Evolutionary conservation across 2,888 invertebrate genomes (phyloP), one percentile per base, ranked within the genome.

Genomic region (Sinodicranocentrus sp.): DNA sequence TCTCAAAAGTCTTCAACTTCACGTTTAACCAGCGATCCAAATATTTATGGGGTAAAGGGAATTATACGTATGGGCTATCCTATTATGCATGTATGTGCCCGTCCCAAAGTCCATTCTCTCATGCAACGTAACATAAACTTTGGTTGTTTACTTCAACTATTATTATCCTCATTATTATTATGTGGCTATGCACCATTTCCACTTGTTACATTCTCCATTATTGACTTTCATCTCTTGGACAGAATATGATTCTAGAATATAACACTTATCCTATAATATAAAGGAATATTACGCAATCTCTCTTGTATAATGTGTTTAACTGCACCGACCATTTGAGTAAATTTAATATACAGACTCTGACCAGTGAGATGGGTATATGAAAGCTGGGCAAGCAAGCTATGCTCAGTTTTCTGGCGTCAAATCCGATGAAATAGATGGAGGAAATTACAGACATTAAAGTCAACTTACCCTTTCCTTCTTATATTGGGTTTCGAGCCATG

Each of bases 381-480:
- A n/a, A n/a, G n/a, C n/a, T n/a, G n/a, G n/a, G n/a, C n/a, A n/a
- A n/a, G n/a, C n/a, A n/a, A n/a, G n/a, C n/a, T n/a, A n/a, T n/a
- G n/a, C n/a, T n/a, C n/a, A n/a, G 5, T 52, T 13, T 43, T 72
- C 52, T 80, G 80, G 80, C 80, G 80, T 80, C 80, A 80, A 80
- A 65, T 54, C 65, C 57, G 48, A 73, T 72, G 73, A 80, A 80
- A 57, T 61, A 72, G 80, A 73, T 65, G 73, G 67, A 23, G 44
- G 2, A 80, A 80, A 80, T 80, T 80, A 80, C 67, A 80, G 65
- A 65, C 73, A 80, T 80, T 80, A 80, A 48, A 80, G 67, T 63
- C 43, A 80, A 48, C 73, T 17, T 61, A 71, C 48, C 71, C 79
- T 54, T 71, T 23, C 15, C 39, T 17, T 33, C 17, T 28, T 28